phyloP scores from a whole-genome alignment of 2,888 invertebrate genomes.

The Thumatha senex region DNA sequence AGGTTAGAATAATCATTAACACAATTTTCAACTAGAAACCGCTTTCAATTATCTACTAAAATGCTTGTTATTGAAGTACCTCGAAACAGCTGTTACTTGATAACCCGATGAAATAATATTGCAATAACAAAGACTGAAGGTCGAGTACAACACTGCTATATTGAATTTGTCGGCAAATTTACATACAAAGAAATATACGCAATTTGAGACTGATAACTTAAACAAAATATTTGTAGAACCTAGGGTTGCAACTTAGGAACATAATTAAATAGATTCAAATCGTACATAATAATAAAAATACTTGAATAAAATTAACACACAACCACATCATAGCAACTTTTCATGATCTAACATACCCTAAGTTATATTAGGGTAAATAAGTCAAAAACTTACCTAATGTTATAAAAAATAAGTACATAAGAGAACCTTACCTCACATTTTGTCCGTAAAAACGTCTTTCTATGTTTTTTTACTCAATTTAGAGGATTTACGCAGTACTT shows the following conservation, averaged over 20 bases:
- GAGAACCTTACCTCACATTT: slow-evolving; percentile 58
- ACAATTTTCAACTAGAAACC: no score
- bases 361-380: slow-evolving; percentile 10
- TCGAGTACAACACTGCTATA: not conserved
- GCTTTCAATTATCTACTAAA: no score
- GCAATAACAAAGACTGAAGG: not conserved
- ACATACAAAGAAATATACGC: no score
- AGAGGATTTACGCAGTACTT: slow-evolving; percentile 49
- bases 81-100: no score
- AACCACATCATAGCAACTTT: slow-evolving; percentile 39
- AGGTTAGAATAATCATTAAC: no score
- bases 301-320: slow-evolving; percentile 13
- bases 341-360: not conserved
- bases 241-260: no score
- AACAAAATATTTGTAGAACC: no score
- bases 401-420: slow-evolving; percentile 27
- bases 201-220: no score
- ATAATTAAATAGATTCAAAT: not conserved
- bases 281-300: not conserved
- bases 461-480: slow-evolving; percentile 33
- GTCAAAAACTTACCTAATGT: slow-evolving; percentile 15
- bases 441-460: slow-evolving; percentile 44
- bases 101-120: not conserved
- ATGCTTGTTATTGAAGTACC: no score
- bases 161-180: not conserved